A percentile compares a stretch with the other conserved stretches of the same genome.
These are phyloP conservation scores for Halcyon badia DNA, from an alignment of 2,797 vertebrate genomes.

Conservation along the genomic window DNA sequence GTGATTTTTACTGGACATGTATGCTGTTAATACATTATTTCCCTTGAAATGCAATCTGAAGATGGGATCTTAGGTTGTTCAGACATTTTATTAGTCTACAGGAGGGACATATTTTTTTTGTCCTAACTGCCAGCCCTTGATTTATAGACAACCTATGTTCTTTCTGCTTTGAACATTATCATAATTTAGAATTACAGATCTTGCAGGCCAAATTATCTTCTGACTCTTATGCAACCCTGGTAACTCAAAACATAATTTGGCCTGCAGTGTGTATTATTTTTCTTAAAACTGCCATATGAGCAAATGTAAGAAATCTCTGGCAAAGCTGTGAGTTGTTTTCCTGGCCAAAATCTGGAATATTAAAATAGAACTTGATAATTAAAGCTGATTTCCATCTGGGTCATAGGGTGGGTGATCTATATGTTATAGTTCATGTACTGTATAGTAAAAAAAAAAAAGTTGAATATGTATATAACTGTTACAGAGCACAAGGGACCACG, in stretches of 20 bases:
- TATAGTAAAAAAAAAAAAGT: not conserved
- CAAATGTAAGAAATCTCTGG: not conserved
- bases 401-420: not conserved
- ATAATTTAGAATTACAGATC: not conserved
- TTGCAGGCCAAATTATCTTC: not conserved
- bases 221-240: not conserved
- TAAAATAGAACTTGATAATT: not conserved
- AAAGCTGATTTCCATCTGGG: not conserved
- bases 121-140: not conserved
- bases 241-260: not conserved
- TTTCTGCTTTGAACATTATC: not conserved
- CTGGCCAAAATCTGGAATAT: not conserved
- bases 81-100: not conserved
- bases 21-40: not conserved
- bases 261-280: not conserved
- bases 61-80: not conserved
- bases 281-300: not conserved
- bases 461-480: not conserved
- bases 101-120: not conserved
- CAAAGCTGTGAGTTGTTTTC: not conserved
- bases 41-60: not conserved
- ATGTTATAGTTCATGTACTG: not conserved
- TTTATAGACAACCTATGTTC: not conserved
- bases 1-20: not conserved
- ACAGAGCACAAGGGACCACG: accelerated